These are phyloP conservation scores for Sebastes itinus DNA, from an alignment of 2,797 vertebrate genomes.

Conservation along the genomic window DNA sequence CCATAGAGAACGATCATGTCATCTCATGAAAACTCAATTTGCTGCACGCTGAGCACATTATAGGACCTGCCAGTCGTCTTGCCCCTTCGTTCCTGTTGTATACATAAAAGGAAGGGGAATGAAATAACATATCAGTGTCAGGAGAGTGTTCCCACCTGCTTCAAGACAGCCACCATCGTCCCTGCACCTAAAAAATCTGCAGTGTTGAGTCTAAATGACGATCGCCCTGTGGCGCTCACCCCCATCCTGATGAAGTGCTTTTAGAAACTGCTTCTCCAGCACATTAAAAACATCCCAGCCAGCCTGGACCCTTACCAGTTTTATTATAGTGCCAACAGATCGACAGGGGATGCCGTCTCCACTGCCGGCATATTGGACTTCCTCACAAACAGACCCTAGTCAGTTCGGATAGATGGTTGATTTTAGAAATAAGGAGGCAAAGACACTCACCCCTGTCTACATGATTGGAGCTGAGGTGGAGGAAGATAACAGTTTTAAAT, in stretches of 20 bases:
- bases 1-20: not conserved
- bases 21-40: not conserved
- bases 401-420: too few species aligned
- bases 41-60: not conserved
- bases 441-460: too few species aligned
- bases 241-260: not conserved
- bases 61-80: not conserved
- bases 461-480: too few species aligned
- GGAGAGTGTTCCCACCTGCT: not conserved
- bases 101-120: slow-evolving; percentile 1
- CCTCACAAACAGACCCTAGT: too few species aligned
- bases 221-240: not conserved
- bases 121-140: not conserved
- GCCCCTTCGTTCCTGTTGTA: not conserved
- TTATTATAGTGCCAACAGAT: too few species aligned
- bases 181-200: not conserved
- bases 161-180: not conserved
- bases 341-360: not conserved
- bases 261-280: not conserved
- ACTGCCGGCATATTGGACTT: not conserved
- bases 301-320: too few species aligned
- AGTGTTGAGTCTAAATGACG: not conserved
- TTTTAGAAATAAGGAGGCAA: too few species aligned
- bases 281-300: not conserved
- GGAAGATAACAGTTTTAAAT: too few species aligned